These are phyloP conservation scores for Austrolebias charrua DNA, from an alignment of 2,797 vertebrate genomes.

Conservation along the genomic window DNA sequence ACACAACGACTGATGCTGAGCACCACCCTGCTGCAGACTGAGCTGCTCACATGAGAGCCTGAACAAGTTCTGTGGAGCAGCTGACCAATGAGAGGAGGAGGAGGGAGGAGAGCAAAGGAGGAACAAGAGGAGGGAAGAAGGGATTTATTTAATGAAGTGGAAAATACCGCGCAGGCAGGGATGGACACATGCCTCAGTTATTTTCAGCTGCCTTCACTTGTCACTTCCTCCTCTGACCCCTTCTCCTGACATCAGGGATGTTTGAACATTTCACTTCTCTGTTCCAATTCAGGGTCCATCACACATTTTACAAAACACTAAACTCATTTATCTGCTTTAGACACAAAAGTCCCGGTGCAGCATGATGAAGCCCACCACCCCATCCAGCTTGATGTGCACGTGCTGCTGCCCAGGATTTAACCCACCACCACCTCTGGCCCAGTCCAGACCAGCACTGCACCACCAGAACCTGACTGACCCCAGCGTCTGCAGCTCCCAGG, in stretches of 20 bases:
- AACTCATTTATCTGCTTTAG: no score
- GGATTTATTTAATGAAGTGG: slow-evolving; percentile 65
- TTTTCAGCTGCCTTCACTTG: slow-evolving; percentile 47
- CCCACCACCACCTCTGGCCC: no score
- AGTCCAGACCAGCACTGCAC: no score
- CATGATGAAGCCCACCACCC: no score
- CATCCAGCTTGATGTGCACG: no score
- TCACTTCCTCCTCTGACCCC: background rate
- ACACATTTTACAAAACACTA: no score
- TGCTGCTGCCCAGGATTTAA: no score
- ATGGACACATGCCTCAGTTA: slow-evolving; percentile 63
- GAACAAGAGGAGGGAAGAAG: slow-evolving; percentile 45
- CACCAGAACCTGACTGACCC: no score
- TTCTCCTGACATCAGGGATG: background rate
- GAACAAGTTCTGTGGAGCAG: slow-evolving; percentile 58
- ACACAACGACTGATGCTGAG: slow-evolving; percentile 28
- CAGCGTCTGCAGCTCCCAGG: no score
- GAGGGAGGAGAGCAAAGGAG: slow-evolving; percentile 49
- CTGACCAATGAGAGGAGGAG: slow-evolving; percentile 64
- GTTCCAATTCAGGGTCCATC: background rate
- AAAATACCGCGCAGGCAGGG: slow-evolving; percentile 67
- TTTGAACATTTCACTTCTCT: background rate
- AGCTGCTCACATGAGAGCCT: slow-evolving; percentile 47
- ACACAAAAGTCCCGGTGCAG: no score
- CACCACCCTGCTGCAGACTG: slow-evolving; percentile 25